Evolutionary conservation across 1,140 invertebrate species (phyloP).

Genomic region (Leptopilina boulardi): DNA sequence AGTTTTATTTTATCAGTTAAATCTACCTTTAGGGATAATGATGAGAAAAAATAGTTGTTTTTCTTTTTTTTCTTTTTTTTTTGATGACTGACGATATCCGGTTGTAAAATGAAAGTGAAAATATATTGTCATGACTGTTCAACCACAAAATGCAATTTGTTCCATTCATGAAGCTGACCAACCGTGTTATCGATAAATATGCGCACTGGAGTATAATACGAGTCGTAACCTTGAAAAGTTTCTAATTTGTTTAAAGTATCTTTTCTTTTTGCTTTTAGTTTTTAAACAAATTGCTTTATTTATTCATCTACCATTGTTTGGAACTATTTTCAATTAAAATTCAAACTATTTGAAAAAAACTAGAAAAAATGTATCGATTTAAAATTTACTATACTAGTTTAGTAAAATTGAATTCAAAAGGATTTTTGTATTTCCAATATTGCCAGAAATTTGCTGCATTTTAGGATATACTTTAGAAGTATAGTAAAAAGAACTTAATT

Average conservation of each 20-base stretch:
- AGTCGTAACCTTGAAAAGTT: background rate
- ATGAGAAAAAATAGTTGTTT: background rate
- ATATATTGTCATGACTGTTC: slow-evolving; percentile 1
- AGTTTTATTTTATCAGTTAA: background rate
- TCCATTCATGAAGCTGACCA: slow-evolving; percentile 5
- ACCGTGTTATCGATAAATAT: background rate
- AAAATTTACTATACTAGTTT: too few species aligned
- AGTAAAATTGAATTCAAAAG: too few species aligned
- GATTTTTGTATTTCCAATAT: too few species aligned
- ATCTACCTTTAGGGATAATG: background rate
- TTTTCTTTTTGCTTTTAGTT: background rate
- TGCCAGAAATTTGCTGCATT: too few species aligned
- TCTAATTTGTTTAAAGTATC: slow-evolving; percentile 2
- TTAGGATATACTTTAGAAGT: too few species aligned
- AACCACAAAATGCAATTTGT: slow-evolving; percentile 1
- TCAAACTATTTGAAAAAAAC: too few species aligned
- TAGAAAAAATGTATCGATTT: too few species aligned
- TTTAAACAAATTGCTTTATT: too few species aligned
- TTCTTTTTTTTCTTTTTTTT: background rate
- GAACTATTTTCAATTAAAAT: too few species aligned
- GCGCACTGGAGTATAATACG: background rate
- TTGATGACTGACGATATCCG: background rate
- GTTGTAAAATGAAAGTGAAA: slow-evolving; percentile 4
- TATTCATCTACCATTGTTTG: too few species aligned
- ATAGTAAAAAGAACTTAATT: too few species aligned